Conservation (phyloP, 2,113 vertebrate genomes). For the Amia ocellicauda region DNA sequence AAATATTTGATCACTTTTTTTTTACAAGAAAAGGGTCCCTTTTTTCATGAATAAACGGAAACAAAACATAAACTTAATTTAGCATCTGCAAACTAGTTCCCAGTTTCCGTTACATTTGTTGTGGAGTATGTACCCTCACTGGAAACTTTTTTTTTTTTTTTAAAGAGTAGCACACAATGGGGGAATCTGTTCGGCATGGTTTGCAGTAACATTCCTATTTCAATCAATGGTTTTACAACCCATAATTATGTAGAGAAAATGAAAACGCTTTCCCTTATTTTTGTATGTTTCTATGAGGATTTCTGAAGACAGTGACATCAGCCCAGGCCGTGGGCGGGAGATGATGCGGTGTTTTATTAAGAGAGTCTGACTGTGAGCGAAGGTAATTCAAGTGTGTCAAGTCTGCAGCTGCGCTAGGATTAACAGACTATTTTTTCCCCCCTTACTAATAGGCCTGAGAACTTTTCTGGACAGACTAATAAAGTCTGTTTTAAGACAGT, state of each 20-base stretch:
- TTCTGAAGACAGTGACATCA: background rate
- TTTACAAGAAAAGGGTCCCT: too few relatives aligned
- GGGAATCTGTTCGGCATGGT: too few relatives aligned
- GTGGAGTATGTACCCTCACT: too few relatives aligned
- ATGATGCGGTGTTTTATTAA: conserved; percentile 1
- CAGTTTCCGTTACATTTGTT: too few relatives aligned
- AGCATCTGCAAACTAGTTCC: too few relatives aligned
- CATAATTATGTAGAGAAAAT: background rate
- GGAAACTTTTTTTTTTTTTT: too few relatives aligned
- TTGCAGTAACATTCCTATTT: too few relatives aligned
- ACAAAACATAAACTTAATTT: too few relatives aligned
- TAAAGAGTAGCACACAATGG: too few relatives aligned
- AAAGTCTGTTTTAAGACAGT: background rate
- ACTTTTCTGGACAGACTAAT: background rate
- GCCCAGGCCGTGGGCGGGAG: background rate
- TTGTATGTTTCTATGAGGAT: background rate
- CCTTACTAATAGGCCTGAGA: conserved; percentile 2
- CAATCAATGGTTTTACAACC: background rate
- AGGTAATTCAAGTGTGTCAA: conserved; percentile 8
- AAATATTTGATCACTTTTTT: too few relatives aligned
- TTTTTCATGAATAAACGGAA: too few relatives aligned
- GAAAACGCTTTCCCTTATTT: background rate
- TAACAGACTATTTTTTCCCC: background rate
- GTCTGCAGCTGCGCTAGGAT: background rate
- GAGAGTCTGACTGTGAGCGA: conserved; percentile 18